Percentiles rank a stretch among this genome's conserved stretches.
phyloP scores from a whole-genome alignment of 2,888 invertebrate species.

The Nezara viridula region DNA sequence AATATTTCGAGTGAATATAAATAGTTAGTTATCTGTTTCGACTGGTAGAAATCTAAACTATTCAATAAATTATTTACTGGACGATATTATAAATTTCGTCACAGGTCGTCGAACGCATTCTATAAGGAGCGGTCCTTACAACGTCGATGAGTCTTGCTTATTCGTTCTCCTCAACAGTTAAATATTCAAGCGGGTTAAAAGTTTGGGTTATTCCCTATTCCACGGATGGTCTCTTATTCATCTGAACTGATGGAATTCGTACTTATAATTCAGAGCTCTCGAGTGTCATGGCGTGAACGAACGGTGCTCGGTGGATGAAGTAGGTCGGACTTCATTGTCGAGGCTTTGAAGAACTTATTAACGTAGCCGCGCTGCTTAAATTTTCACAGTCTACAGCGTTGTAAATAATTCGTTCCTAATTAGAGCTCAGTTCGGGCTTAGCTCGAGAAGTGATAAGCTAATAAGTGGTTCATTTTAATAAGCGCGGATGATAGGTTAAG shows the following conservation, averaged over 20 bases:
- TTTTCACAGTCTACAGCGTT: slow-evolving; percentile 32
- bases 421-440: background rate
- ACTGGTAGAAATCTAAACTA: no score
- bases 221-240: slow-evolving; percentile 20
- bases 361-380: background rate
- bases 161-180: background rate
- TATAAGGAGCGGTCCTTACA: no score
- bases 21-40: no score
- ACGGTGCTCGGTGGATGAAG: background rate
- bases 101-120: no score
- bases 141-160: background rate
- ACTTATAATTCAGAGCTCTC: slow-evolving; percentile 13
- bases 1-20: no score
- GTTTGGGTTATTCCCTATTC: slow-evolving; percentile 14
- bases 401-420: slow-evolving; percentile 38
- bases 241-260: background rate
- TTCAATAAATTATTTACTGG: no score
- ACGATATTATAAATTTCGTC: no score
- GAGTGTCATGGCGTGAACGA: slow-evolving; percentile 22
- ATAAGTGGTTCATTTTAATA: slow-evolving; percentile 35
- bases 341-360: slow-evolving; percentile 38
- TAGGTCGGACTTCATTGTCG: slow-evolving; percentile 35
- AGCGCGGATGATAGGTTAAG: background rate
- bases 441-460: background rate
- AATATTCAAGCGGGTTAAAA: slow-evolving; percentile 2